Conservation (phyloP, 2,888 invertebrate species). For the Bombylius discolor region DNA sequence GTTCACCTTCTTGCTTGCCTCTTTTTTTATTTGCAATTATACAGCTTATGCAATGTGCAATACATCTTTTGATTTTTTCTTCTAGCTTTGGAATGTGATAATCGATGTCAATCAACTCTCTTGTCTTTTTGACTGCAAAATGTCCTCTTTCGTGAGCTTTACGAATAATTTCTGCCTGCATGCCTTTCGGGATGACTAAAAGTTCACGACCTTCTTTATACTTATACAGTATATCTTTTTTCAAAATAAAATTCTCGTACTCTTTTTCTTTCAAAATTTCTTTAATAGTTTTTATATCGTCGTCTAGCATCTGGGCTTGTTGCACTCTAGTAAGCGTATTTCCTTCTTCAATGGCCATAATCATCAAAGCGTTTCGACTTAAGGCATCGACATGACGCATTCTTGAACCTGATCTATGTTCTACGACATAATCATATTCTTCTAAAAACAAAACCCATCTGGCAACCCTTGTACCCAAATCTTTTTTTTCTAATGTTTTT, state of each 20-base stretch:
- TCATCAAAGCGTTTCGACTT: too few species aligned
- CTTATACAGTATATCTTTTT: slow-evolving; percentile 11
- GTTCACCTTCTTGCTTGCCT: slow-evolving; percentile 15
- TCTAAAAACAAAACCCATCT: slow-evolving; percentile 19
- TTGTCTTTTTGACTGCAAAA: slow-evolving; percentile 7
- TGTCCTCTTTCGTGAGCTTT: slow-evolving; percentile 16
- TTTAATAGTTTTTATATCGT: slow-evolving; percentile 11
- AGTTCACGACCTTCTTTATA: slow-evolving; percentile 2
- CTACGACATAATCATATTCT: slow-evolving; percentile 11
- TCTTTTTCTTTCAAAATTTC: slow-evolving; percentile 8
- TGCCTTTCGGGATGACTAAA: slow-evolving; percentile 1
- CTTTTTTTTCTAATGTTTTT: slow-evolving; percentile 21
- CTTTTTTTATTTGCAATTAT: slow-evolving; percentile 5
- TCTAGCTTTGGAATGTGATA: not conserved
- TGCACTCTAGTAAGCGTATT: slow-evolving; percentile 14
- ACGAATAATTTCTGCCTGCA: slow-evolving; percentile 11
- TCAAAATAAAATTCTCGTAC: slow-evolving; percentile 13
- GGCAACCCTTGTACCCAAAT: slow-evolving; percentile 15
- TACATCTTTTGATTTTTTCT: not conserved
- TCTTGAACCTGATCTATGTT: slow-evolving; percentile 1
- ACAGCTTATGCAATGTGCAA: not conserved
- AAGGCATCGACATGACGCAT: too few species aligned
- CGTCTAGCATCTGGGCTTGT: slow-evolving; percentile 12
- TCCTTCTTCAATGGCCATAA: slow-evolving; percentile 7
- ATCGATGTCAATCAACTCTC: not conserved